These are phyloP conservation scores for Neotoxoptera formosana DNA, from an alignment of 1,140 invertebrate genomes.

Conservation along the genomic window DNA sequence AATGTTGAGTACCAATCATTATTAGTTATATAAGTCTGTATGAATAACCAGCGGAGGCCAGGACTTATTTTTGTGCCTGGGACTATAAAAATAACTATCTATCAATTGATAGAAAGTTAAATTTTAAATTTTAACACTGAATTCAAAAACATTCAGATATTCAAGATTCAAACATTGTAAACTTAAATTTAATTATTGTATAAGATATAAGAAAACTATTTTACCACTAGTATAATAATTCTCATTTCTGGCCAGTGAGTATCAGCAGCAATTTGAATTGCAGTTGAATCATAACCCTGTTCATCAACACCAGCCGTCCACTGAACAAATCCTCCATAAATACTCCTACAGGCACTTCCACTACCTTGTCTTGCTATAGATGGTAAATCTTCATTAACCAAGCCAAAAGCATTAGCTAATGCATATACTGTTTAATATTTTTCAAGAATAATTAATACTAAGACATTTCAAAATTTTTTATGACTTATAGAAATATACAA, in stretches of 20 bases:
- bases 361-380: constrained; percentile 86
- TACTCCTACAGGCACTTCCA: constrained; percentile 95
- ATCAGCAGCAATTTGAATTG: constrained; percentile 75
- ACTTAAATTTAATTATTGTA: too few species aligned
- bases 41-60: too few species aligned
- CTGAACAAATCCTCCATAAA: constrained; percentile 89
- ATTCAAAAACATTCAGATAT: too few species aligned
- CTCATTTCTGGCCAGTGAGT: constrained; percentile 91
- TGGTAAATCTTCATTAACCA: constrained; percentile 80
- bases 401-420: constrained; percentile 77
- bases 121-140: too few species aligned
- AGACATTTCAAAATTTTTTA: neutral
- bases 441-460: too few species aligned
- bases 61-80: too few species aligned
- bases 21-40: too few species aligned
- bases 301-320: constrained; percentile 75
- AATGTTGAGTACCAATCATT: too few species aligned
- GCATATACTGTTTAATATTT: constrained; percentile 69
- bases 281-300: constrained; percentile 85
- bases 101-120: too few species aligned
- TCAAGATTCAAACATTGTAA: too few species aligned
- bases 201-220: neutral
- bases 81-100: too few species aligned
- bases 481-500: constrained; percentile 59
- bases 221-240: constrained; percentile 87